Percentiles rank a stretch among this genome's conserved stretches.
phyloP scores from a whole-genome alignment of 2,797 vertebrate species.

The Synanceia verrucosa region DNA sequence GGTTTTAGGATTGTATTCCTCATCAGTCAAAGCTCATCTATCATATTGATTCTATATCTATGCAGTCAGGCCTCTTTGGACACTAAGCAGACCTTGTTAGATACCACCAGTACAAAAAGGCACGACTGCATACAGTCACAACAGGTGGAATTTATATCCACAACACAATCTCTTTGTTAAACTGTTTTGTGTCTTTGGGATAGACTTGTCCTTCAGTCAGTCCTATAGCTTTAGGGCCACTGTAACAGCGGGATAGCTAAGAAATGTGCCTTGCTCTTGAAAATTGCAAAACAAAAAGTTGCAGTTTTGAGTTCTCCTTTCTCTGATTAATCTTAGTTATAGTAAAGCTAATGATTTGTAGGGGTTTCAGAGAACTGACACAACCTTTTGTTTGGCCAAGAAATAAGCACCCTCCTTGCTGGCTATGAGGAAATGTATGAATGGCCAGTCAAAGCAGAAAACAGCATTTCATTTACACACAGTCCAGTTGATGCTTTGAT shows the following conservation, averaged over 20 bases:
- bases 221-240: not conserved
- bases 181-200: conserved; percentile 33
- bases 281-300: not conserved
- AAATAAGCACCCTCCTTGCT: not conserved
- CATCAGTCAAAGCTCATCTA: conserved; percentile 1
- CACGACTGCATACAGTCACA: conserved; percentile 18
- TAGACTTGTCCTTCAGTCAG: not conserved
- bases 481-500: not conserved
- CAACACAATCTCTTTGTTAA: conserved; percentile 29
- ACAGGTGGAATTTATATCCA: not conserved
- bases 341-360: not conserved
- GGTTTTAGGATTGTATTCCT: not conserved
- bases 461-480: not conserved
- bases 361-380: not conserved
- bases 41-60: conserved; percentile 3
- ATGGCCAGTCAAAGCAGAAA: not conserved
- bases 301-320: not conserved
- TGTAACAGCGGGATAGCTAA: not conserved
- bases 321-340: not conserved
- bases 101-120: conserved; percentile 11
- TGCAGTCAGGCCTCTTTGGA: not conserved
- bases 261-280: not conserved
- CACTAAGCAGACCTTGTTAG: conserved; percentile 3
- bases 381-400: not conserved
- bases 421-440: not conserved